Conservation (phyloP, 2,797 vertebrate genomes). For the Simalia tracyae region DNA sequence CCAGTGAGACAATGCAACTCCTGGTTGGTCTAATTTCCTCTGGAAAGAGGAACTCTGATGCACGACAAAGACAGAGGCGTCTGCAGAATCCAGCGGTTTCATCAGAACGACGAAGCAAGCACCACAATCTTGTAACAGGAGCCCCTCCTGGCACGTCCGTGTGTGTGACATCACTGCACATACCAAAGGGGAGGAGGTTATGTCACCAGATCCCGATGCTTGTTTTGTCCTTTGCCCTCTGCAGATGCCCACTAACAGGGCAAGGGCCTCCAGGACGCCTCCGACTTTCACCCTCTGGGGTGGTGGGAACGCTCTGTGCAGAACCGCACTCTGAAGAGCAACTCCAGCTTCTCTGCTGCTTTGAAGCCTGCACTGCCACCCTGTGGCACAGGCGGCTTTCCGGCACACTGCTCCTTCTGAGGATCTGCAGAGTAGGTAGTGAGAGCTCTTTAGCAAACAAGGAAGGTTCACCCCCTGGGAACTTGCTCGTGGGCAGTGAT, state of each 20-base stretch:
- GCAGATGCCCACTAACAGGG: neutral
- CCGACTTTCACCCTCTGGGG: neutral
- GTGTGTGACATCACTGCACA: neutral
- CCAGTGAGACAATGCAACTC: neutral
- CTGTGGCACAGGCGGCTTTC: neutral
- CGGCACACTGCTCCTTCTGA: too few relatives aligned
- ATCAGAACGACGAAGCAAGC: neutral
- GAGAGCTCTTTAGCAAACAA: neutral
- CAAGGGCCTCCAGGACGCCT: neutral
- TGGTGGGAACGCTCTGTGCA: neutral
- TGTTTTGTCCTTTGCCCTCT: neutral
- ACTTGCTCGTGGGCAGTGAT: neutral
- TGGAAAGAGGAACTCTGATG: neutral
- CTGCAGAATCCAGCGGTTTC: neutral
- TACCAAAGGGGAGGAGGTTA: neutral
- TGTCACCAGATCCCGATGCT: neutral
- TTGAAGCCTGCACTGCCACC: neutral
- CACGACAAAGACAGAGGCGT: neutral
- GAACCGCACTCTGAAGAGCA: neutral
- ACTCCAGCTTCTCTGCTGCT: neutral
- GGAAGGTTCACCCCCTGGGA: neutral
- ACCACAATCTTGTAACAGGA: neutral
- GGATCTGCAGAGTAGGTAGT: neutral
- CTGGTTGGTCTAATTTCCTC: neutral
- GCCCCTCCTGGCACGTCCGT: neutral